Percentiles rank a stretch among this genome's conserved stretches.
phyloP scores from a whole-genome alignment of 2,888 invertebrate species.

The Drosophila paranaensis region DNA sequence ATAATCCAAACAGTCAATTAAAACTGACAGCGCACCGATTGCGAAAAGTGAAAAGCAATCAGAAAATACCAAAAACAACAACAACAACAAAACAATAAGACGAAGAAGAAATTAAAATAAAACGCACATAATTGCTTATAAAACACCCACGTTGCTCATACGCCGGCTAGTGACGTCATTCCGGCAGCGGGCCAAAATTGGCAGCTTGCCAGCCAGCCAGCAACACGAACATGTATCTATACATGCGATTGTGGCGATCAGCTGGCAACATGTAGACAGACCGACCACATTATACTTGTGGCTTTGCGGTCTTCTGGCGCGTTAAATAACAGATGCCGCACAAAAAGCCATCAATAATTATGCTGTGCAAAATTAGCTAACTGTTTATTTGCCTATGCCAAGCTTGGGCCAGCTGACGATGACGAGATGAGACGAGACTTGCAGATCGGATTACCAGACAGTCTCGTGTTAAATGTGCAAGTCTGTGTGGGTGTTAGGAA shows the following conservation, averaged over 20 bases:
- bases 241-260: slow-evolving; percentile 22
- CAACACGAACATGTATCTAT: slow-evolving; percentile 9
- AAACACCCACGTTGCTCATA: slow-evolving; percentile 39
- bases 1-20: slow-evolving; percentile 58
- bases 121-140: slow-evolving; percentile 34
- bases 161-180: slow-evolving; percentile 52
- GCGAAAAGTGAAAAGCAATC: slow-evolving; percentile 45
- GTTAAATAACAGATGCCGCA: slow-evolving; percentile 30
- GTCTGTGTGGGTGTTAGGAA: slow-evolving; percentile 21
- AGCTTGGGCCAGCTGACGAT: slow-evolving; percentile 15
- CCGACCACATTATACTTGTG: slow-evolving; percentile 19
- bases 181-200: slow-evolving; percentile 34
- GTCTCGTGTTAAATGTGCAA: slow-evolving; percentile 6
- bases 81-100: slow-evolving; percentile 5
- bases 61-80: slow-evolving; percentile 35
- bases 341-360: slow-evolving; percentile 18
- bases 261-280: slow-evolving; percentile 19
- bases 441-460: slow-evolving; percentile 33
- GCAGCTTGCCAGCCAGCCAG: slow-evolving; percentile 35
- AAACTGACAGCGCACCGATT: slow-evolving; percentile 48
- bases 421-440: slow-evolving; percentile 5
- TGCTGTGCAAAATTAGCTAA: slow-evolving; percentile 21
- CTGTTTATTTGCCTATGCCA: slow-evolving; percentile 12
- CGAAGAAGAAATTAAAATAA: slow-evolving; percentile 25
- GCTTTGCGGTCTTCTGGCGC: slow-evolving; percentile 2